Base-by-base conservation (phyloP, 2,113 vertebrate genomes). In the Dromaius novaehollandiae region DNA sequence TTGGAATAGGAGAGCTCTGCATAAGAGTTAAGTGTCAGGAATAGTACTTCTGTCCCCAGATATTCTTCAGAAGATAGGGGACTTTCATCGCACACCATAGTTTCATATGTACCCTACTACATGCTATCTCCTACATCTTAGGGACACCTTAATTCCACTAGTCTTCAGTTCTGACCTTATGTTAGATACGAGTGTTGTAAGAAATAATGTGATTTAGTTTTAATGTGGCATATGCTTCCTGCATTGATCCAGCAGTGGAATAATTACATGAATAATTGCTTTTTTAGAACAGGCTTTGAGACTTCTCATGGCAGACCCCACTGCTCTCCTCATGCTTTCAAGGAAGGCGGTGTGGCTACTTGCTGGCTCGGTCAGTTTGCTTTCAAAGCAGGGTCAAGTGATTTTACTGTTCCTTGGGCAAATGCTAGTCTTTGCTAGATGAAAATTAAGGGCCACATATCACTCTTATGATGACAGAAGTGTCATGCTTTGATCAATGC, bases 151-250 rank as follows among this genome's bases (percentile, higher is more conserved):
- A 46, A 46, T 46, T 46, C 44, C 44, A 46, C 19, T 83, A 63
- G 42, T 73, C 36, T 82, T 80, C 51, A 2, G 3, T 70, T 93
- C 78, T 85, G 68, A 83, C 76, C 40, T 15, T n/a, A 44, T 74
- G 30, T 79, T 60, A 84, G 56, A 42, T 64, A 89, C 21, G 10
- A 93, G 63, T 55, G 48, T 38, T 20, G 22, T 50, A 85, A 65
- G 93, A 89, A 75, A 77, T 51, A 56, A 93, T 7, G 56, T 56
- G 38, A 90, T 81, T 96, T 89, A 51, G 91, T 91, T 96, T 91
- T 87, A 94, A 90, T 74, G 40, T 68, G 64, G 81, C 32, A 93
- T 90, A 63, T 87, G 42, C 80, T 96, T 93, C 82, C 83, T 84
- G 86, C 53, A 76, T 53, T 63, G 71, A 92, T 92, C 81, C 69